A percentile compares a stretch with the other conserved stretches of the same genome.
Evolutionary conservation across 2,888 invertebrate species (phyloP).

Genomic region (Andrena camellia): DNA sequence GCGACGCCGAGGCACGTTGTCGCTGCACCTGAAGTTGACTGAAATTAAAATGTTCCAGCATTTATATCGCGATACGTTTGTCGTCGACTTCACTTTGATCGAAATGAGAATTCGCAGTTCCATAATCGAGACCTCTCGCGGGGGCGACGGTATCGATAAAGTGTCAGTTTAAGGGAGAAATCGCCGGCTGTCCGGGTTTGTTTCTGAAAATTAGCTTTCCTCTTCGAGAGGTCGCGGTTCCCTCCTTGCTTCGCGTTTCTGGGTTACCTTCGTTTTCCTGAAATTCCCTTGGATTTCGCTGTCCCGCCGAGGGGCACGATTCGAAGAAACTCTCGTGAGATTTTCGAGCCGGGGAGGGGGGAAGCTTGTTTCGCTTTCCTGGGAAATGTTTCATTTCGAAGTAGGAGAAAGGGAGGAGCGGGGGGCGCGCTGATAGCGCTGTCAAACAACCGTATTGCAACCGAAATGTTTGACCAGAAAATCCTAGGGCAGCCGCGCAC

Average conservation of each 20-base stretch:
- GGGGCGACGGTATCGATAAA: not conserved
- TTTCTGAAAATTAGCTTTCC: constrained; percentile 4
- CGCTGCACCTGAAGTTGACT: constrained; percentile 18
- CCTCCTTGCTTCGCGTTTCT: not conserved
- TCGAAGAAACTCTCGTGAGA: not conserved
- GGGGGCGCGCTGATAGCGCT: too few species aligned
- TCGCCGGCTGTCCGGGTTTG: not conserved
- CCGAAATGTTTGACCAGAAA: not conserved
- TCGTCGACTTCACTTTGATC: not conserved
- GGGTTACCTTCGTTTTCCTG: not conserved
- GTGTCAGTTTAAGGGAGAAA: not conserved
- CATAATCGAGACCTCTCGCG: not conserved
- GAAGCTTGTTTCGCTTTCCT: not conserved
- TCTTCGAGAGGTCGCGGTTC: not conserved
- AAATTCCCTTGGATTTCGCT: not conserved
- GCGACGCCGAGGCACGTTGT: constrained; percentile 18
- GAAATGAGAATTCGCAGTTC: not conserved
- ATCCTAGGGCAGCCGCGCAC: not conserved
- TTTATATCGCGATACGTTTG: not conserved
- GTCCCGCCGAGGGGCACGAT: not conserved
- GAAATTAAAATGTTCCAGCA: constrained; percentile 26
- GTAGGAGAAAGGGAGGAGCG: not conserved
- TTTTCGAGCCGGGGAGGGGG: not conserved
- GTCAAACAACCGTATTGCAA: not conserved
- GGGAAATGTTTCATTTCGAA: constrained; percentile 3